Base-by-base conservation (phyloP, 2,888 invertebrate genomes). In the Spodoptera picta region DNA sequence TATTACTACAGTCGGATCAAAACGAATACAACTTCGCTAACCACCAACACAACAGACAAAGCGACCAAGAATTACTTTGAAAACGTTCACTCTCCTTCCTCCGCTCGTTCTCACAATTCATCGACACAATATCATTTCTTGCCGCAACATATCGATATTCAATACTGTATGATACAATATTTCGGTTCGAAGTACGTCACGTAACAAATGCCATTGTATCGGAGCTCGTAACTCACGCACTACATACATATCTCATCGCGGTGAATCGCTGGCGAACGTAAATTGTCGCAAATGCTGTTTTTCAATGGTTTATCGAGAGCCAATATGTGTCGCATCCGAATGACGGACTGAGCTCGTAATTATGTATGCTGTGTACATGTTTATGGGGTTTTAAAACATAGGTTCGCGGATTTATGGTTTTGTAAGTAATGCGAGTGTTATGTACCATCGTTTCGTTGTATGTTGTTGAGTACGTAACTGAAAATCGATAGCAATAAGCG, bases 231-330 rank as follows among this genome's bases (percentile, higher is more conserved):
- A 88, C 84, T 89, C 89, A 87, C 76, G 50, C 63, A 36, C 54
- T 41, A 6, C 75, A 73, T 67, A 77, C 83, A 83, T 89, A 89
- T 89, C 87, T 89, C 88, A 87, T 86, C 84, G 87, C 79, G 82
- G 87, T 88, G 86, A 89, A 90, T 90, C 88, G 84, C 81, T 78
- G 64, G 61, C 69, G 80, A 71, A 80, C 87, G 88, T 91, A 90
- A 89, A 91, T 91, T 87, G 86, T 85, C 73, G 82, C 83, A 86
- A 88, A 88, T 85, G 84, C 84, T 90, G 88, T 91, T 90, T 90
- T 91, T 85, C 82, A 84, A 81, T 86, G 85, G 80, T 88, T 86
- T 90, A 90, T 87, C 77, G 84, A 79, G 19, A 61, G 77, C 82
- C 83, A 80, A 82, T 84, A 85, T 87, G 83, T 75, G 79, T 81